Evolutionary conservation across 2,113 vertebrate genomes (phyloP).

Genomic region (Motacilla tschutschensis): DNA sequence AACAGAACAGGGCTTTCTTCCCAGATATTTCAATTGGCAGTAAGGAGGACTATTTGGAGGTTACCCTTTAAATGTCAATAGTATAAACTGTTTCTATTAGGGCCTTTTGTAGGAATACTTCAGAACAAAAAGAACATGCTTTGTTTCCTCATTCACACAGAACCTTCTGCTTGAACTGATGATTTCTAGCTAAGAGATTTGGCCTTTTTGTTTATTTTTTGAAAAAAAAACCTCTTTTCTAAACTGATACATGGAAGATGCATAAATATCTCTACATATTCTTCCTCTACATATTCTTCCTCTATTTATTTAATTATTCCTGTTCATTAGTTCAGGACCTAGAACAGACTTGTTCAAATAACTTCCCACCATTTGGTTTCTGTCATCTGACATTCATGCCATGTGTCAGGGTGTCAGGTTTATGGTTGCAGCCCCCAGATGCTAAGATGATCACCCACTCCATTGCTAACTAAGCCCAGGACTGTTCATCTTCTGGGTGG

Average conservation of each 20-base stretch:
- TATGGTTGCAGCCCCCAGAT: background rate
- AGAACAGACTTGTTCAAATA: background rate
- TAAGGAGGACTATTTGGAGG: background rate
- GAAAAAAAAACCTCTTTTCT: background rate
- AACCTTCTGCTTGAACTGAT: background rate
- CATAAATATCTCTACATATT: background rate
- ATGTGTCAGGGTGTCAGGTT: slow-evolving; percentile 16
- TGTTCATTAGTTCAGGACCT: background rate
- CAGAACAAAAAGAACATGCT: background rate
- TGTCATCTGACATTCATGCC: background rate
- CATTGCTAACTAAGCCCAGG: background rate
- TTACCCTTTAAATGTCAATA: background rate
- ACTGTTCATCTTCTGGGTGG: background rate
- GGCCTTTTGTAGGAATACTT: background rate
- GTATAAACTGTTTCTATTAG: slow-evolving; percentile 13
- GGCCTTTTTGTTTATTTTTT: background rate
- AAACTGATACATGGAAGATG: background rate
- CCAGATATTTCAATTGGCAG: background rate
- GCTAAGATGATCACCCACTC: background rate
- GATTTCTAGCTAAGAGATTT: background rate
- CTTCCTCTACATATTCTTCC: background rate
- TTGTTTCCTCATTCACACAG: background rate
- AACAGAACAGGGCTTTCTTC: background rate
- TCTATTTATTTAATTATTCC: background rate
- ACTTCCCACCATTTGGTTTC: background rate